Evolutionary conservation across 2,888 invertebrate genomes (phyloP), one percentile per base, ranked within the genome.

Genomic region (Ormyrus labotus): DNA sequence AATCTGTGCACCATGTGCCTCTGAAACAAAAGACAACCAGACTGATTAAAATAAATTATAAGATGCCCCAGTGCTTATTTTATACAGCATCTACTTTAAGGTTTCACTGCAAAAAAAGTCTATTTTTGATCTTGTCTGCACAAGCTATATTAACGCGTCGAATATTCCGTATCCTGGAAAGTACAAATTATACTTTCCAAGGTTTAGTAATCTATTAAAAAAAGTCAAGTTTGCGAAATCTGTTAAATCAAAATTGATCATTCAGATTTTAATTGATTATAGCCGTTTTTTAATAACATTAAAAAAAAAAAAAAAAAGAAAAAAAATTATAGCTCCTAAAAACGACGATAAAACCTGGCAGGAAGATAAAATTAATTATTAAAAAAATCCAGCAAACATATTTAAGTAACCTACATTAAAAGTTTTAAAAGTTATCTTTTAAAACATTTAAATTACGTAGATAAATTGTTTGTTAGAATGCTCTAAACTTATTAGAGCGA

Each of bases 1-100:
- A 87, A 87, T 89, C 89, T 89, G 90, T 90, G 89, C 89, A 89
- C 86, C 95, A 95, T 94, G 95, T 96, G 96, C 96, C 96, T 96
- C 96, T 96, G 95, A 95, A 95, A 93, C 94, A 93, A 91, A 91
- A 92, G 92, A 93, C 92, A 93, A 93, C 91, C 93, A 92, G 90
- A 91, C 90, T 90, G 89, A 91, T 90, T 89, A 89, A 90, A 85
- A 90, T 88, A 89, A 89, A 88, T 88, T 86, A 84, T 83, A 86
- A 88, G 89, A 90, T 90, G 90, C 90, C 89, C 87, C 57, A 19
- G 51, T 75, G 86, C 84, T 84, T 81, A 85, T 78, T 83, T 80
- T 81, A 78, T 83, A 80, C 63, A 64, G 76, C 83, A 72, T 82
- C 47, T 75, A 48, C 53, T 48, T 76, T 8, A 50, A 63, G 51